These are phyloP conservation scores for Isotomurus palustris DNA, from an alignment of 2,888 invertebrate genomes.

Conservation along the genomic window DNA sequence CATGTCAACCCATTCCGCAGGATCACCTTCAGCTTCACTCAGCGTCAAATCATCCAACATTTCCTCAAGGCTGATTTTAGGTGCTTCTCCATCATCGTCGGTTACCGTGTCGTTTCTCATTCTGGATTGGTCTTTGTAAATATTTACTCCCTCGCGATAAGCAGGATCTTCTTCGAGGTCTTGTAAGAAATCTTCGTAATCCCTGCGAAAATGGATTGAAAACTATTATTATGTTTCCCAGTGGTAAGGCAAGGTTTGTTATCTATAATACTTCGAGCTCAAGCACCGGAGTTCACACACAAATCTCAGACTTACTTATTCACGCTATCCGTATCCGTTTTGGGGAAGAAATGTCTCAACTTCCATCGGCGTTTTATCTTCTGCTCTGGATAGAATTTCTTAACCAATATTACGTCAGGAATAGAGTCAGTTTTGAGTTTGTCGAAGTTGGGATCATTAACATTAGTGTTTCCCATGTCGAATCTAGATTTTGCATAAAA, in stretches of 20 bases:
- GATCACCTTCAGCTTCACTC: conserved; percentile 72
- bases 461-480: conserved; percentile 82
- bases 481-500: conserved; percentile 58
- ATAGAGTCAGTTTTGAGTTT: conserved; percentile 62
- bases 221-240: not conserved
- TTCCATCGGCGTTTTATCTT: conserved; percentile 67
- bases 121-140: conserved; percentile 60
- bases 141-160: conserved; percentile 85
- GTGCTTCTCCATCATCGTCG: conserved; percentile 58
- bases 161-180: conserved; percentile 93
- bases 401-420: conserved; percentile 91
- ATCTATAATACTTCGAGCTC: not conserved
- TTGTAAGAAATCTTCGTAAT: conserved; percentile 92
- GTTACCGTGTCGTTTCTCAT: conserved; percentile 51
- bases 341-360: conserved; percentile 52
- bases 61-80: conserved; percentile 75
- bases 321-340: conserved; percentile 40
- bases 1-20: conserved; percentile 48
- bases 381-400: conserved; percentile 75
- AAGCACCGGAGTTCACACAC: too few relatives aligned
- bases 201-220: conserved; percentile 57
- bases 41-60: conserved; percentile 88
- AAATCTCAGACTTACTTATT: conserved; percentile 28
- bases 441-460: conserved; percentile 85
- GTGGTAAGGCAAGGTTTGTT: not conserved